These are phyloP conservation scores for Dicrostonyx torquatus DNA, from an alignment of 2,797 vertebrate genomes.

Conservation along the genomic window DNA sequence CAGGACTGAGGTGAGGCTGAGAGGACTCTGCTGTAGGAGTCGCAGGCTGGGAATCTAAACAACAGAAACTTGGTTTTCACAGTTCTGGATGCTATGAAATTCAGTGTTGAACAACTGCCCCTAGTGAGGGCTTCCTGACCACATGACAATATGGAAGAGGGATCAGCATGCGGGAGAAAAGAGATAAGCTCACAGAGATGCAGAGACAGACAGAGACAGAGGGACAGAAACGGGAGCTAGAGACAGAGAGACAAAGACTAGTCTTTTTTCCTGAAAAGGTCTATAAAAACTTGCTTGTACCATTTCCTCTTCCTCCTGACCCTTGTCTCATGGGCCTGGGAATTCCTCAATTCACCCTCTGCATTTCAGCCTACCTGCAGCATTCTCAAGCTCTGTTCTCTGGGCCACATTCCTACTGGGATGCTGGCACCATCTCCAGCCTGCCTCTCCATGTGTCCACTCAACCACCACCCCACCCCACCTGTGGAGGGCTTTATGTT, in stretches of 20 bases:
- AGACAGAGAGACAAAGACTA: not conserved
- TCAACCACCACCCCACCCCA: not conserved
- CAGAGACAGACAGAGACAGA: not conserved
- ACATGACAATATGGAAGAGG: not conserved
- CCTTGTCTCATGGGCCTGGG: accelerated
- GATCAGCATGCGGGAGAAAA: not conserved
- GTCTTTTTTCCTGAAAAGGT: not conserved
- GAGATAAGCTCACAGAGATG: not conserved
- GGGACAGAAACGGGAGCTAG: not conserved
- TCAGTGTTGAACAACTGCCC: not conserved
- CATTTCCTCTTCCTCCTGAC: not conserved
- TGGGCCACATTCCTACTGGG: not conserved
- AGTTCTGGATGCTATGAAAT: not conserved
- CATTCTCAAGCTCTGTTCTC: not conserved
- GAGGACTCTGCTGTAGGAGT: not conserved
- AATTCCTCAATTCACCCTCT: too few species aligned
- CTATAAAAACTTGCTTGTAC: not conserved
- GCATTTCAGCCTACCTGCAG: not conserved
- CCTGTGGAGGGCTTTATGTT: accelerated
- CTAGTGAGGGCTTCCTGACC: not conserved
- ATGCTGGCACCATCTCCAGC: not conserved
- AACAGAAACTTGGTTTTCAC: not conserved
- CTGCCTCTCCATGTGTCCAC: accelerated
- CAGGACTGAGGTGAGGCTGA: not conserved
- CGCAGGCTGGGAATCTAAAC: not conserved